Evolutionary conservation across 2,888 invertebrate species (phyloP).

Genomic region (Marronus borbonicus): DNA sequence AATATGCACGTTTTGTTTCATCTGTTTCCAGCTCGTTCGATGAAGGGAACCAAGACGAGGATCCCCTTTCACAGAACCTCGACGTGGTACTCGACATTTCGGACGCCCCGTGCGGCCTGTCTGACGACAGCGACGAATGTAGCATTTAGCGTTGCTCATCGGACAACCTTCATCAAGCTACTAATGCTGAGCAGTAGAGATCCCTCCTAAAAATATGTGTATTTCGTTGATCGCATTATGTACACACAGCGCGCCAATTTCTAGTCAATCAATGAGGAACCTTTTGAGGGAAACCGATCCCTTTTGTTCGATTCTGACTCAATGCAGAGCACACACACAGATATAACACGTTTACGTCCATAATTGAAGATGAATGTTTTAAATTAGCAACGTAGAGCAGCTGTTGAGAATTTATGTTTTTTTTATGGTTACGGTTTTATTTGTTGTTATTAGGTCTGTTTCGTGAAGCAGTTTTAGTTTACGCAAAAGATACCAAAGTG

Average conservation of each 20-base stretch:
- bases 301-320: neutral
- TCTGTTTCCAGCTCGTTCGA: slow-evolving; percentile 77
- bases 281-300: neutral
- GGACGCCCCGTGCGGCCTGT: slow-evolving; percentile 62
- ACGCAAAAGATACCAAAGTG: no score
- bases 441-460: slow-evolving; percentile 31
- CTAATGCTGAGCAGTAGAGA: neutral
- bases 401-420: slow-evolving; percentile 25
- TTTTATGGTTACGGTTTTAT: slow-evolving; percentile 19
- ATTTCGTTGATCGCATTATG: neutral
- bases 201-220: neutral
- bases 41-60: slow-evolving; percentile 77
- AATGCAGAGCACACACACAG: neutral
- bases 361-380: slow-evolving; percentile 1
- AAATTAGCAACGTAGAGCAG: slow-evolving; percentile 6
- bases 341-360: slow-evolving; percentile 28
- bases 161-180: neutral
- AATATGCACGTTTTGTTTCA: slow-evolving; percentile 10
- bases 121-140: slow-evolving; percentile 76
- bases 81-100: slow-evolving; percentile 74
- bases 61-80: slow-evolving; percentile 79
- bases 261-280: slow-evolving; percentile 22
- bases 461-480: neutral
- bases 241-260: neutral
- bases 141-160: slow-evolving; percentile 71